phyloP scores from a whole-genome alignment of 2,888 invertebrate genomes.

The Automeris io region DNA sequence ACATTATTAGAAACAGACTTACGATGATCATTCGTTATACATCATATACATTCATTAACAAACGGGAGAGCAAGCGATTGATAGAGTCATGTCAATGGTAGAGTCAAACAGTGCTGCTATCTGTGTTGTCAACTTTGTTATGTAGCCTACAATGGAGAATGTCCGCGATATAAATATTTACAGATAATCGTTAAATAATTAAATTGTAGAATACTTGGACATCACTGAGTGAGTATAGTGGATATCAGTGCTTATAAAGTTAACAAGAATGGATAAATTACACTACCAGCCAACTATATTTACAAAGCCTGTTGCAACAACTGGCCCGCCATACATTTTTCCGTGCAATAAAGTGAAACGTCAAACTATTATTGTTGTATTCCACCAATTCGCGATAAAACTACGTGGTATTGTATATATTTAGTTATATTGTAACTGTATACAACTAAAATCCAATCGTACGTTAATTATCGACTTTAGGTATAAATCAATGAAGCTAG shows the following conservation, averaged over 20 bases:
- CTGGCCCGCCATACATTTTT: slow-evolving; percentile 72
- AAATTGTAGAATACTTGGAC: slow-evolving; percentile 28
- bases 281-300: slow-evolving; percentile 24
- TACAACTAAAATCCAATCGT: slow-evolving; percentile 23
- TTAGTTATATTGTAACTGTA: slow-evolving; percentile 12
- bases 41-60: slow-evolving; percentile 30
- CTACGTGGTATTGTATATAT: slow-evolving; percentile 11
- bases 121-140: slow-evolving; percentile 87
- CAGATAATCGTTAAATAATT: slow-evolving; percentile 65
- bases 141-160: slow-evolving; percentile 79
- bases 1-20: slow-evolving; percentile 28
- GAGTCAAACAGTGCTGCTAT: slow-evolving; percentile 82
- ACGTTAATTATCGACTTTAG: slow-evolving; percentile 17
- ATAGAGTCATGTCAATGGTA: slow-evolving; percentile 75
- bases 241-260: slow-evolving; percentile 14
- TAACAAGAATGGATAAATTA: slow-evolving; percentile 9
- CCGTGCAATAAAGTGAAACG: slow-evolving; percentile 67
- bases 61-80: slow-evolving; percentile 50
- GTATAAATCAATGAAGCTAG: slow-evolving; percentile 21
- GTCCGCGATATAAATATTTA: slow-evolving; percentile 80
- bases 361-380: slow-evolving; percentile 60
- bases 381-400: slow-evolving; percentile 28
- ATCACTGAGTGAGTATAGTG: slow-evolving; percentile 37
- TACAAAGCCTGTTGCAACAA: slow-evolving; percentile 21
- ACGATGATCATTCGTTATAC: slow-evolving; percentile 25